Evolutionary conservation across 2,113 vertebrate genomes (phyloP).

Genomic region (Epinephelus fuscoguttatus): DNA sequence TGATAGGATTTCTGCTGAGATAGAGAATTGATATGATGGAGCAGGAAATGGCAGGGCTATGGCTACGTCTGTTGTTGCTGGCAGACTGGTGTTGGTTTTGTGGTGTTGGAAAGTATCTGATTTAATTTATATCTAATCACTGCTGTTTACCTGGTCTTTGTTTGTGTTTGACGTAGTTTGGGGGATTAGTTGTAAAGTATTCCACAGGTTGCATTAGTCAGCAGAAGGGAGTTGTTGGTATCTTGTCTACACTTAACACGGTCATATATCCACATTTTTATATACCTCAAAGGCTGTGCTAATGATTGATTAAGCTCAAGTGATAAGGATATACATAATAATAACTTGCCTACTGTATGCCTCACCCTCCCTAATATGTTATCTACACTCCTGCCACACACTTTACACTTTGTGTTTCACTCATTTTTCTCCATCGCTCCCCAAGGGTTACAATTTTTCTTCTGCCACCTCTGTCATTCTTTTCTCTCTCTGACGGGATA

Average conservation of each 20-base stretch:
- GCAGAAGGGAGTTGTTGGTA: conserved; percentile 13
- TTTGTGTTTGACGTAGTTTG: conserved; percentile 30
- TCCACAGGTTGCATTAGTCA: conserved; percentile 57
- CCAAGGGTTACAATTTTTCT: conserved; percentile 58
- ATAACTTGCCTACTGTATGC: conserved; percentile 11
- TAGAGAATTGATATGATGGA: conserved; percentile 46
- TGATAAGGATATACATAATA: conserved; percentile 43
- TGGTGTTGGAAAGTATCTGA: conserved; percentile 11
- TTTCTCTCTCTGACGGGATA: conserved; percentile 64
- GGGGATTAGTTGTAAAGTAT: neutral
- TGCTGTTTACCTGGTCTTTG: conserved; percentile 41
- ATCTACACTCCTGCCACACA: conserved; percentile 34
- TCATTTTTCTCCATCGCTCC: conserved; percentile 33
- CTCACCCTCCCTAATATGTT: conserved; percentile 25
- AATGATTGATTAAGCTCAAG: conserved; percentile 57
- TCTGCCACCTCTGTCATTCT: conserved; percentile 51
- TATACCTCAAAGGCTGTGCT: conserved; percentile 38
- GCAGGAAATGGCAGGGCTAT: conserved; percentile 33
- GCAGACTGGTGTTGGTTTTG: conserved; percentile 3
- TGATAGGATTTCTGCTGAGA: conserved; percentile 62
- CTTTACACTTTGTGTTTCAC: conserved; percentile 34
- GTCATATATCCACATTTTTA: conserved; percentile 31
- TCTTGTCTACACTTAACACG: conserved; percentile 9
- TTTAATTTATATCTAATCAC: conserved; percentile 42
- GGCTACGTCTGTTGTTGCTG: conserved; percentile 25